Conservation (phyloP, 2,797 vertebrate species). For the Trachops cirrhosus region DNA sequence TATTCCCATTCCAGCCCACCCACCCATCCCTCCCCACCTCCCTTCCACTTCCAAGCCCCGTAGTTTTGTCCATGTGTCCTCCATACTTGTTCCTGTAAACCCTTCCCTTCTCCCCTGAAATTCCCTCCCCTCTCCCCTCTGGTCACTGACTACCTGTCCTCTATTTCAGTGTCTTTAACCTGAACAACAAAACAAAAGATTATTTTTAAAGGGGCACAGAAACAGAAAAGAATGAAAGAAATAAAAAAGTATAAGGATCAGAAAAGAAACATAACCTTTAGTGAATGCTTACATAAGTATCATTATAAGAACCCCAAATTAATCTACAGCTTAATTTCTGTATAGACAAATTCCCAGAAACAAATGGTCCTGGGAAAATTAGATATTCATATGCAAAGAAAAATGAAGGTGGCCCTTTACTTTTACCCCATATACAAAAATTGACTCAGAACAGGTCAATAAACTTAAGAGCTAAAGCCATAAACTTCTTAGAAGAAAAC, state of each 20-base stretch:
- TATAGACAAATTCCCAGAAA: background rate
- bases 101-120: too few species aligned
- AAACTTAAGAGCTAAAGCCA: background rate
- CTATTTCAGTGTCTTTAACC: too few species aligned
- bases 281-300: background rate
- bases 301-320: background rate
- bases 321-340: background rate
- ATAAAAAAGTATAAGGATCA: background rate
- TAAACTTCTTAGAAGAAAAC: background rate
- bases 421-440: background rate
- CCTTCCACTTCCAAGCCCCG: too few species aligned
- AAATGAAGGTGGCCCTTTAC: background rate
- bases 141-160: too few species aligned
- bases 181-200: background rate
- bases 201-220: background rate
- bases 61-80: too few species aligned
- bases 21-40: too few species aligned
- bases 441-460: too few species aligned
- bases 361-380: background rate
- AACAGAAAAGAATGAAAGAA: background rate
- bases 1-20: too few species aligned
- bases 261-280: background rate
- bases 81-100: too few species aligned
- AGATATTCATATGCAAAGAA: background rate
- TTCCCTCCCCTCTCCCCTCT: too few species aligned